Evolutionary conservation across 2,888 invertebrate genomes (phyloP).

Genomic region (Xylocampa areola): DNA sequence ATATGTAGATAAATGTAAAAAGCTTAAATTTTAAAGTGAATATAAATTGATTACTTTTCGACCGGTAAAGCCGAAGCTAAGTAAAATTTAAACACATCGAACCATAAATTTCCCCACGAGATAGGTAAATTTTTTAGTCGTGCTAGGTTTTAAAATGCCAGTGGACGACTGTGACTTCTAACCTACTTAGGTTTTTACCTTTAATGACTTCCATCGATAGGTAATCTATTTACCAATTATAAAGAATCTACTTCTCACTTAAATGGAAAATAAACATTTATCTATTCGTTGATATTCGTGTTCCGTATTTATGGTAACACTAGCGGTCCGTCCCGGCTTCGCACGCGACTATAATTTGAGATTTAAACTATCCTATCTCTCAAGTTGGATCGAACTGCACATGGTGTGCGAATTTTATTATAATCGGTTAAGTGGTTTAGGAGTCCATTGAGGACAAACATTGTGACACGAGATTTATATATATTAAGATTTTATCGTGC

Average conservation of each 20-base stretch:
- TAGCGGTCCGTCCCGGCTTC: too few relatives aligned
- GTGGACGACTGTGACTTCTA: constrained; percentile 27
- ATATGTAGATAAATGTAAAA: background rate
- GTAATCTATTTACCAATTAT: constrained; percentile 1
- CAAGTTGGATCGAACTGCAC: too few relatives aligned
- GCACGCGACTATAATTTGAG: too few relatives aligned
- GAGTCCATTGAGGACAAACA: too few relatives aligned
- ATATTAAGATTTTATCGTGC: constrained; percentile 1
- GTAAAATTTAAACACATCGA: constrained; percentile 12
- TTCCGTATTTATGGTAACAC: constrained; percentile 3
- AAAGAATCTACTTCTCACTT: background rate
- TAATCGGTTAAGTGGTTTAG: too few relatives aligned
- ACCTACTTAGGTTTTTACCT: constrained; percentile 31
- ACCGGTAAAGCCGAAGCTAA: background rate
- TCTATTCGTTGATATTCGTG: constrained; percentile 1
- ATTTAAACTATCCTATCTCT: too few relatives aligned
- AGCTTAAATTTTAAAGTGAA: constrained; percentile 4
- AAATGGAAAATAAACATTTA: background rate
- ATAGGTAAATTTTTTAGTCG: constrained; percentile 13
- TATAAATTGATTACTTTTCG: constrained; percentile 9
- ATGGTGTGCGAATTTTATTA: too few relatives aligned
- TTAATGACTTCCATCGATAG: constrained; percentile 24
- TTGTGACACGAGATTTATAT: too few relatives aligned
- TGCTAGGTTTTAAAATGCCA: constrained; percentile 28
- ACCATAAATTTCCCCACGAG: constrained; percentile 19